phyloP scores from a whole-genome alignment of 2,888 invertebrate species.

The Andrena bicolor region DNA sequence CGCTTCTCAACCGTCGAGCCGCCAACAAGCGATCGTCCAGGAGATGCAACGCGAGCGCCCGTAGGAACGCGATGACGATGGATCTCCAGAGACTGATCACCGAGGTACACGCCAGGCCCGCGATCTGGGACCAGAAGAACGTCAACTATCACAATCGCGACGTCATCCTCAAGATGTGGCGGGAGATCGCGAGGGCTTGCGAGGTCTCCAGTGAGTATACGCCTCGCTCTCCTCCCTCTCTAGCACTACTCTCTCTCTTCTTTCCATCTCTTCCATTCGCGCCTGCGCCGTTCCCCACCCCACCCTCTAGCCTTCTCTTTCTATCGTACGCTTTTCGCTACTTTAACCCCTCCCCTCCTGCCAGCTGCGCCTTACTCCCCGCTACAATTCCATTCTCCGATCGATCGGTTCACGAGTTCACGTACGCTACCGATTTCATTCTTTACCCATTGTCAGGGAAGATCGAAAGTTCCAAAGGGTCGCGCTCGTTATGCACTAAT shows the following conservation, averaged over 20 bases:
- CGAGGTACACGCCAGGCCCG: slow-evolving; percentile 78
- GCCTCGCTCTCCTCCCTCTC: slow-evolving; percentile 31
- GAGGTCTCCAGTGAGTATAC: slow-evolving; percentile 78
- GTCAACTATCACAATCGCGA: slow-evolving; percentile 79
- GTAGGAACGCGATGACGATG: slow-evolving; percentile 76
- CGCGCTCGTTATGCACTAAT: too few relatives aligned
- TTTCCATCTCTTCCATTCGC: slow-evolving; percentile 16
- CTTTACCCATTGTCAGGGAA: too few relatives aligned
- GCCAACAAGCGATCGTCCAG: slow-evolving; percentile 67
- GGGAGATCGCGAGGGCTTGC: slow-evolving; percentile 78
- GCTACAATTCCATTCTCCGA: too few relatives aligned
- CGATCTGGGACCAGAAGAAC: slow-evolving; percentile 80
- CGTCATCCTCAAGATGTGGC: slow-evolving; percentile 78
- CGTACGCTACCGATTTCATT: too few relatives aligned
- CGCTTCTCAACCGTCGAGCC: slow-evolving; percentile 69
- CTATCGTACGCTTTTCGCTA: neutral
- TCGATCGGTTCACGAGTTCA: too few relatives aligned
- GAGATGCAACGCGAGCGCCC: slow-evolving; percentile 71
- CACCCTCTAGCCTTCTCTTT: neutral
- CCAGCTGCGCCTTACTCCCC: neutral
- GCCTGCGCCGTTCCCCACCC: slow-evolving; percentile 19
- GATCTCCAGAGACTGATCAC: slow-evolving; percentile 77
- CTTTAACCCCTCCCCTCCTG: slow-evolving; percentile 19
- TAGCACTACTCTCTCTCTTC: slow-evolving; percentile 23
- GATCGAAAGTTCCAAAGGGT: too few relatives aligned